A percentile compares a stretch with the other conserved stretches of the same genome.
Conservation (phyloP, 2,888 invertebrate species). For the Agapetus fuscipes region DNA sequence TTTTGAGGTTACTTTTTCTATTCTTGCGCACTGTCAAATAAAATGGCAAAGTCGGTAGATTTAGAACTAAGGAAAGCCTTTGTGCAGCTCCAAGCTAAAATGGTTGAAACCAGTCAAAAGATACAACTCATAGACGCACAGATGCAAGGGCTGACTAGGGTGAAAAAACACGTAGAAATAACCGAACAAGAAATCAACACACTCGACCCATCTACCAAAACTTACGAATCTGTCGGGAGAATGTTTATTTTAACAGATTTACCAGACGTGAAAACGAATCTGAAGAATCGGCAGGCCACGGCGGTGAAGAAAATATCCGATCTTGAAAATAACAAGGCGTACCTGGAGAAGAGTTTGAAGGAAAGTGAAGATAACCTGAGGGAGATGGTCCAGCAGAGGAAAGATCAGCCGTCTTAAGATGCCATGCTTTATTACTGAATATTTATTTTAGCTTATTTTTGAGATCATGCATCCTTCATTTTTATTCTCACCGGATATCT, state of each 20-base stretch:
- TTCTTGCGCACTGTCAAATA: too few species aligned
- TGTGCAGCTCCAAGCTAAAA: constrained; percentile 69
- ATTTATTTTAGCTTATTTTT: too few species aligned
- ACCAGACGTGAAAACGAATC: constrained; percentile 50
- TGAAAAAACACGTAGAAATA: constrained; percentile 59
- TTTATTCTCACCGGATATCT: too few species aligned
- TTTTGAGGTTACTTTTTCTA: too few species aligned
- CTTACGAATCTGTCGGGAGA: constrained; percentile 74
- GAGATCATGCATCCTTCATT: too few species aligned
- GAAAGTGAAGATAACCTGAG: constrained; percentile 79
- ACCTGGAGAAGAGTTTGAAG: constrained; percentile 70
- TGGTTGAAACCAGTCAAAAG: constrained; percentile 72
- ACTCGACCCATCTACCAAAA: constrained; percentile 55
- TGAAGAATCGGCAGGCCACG: constrained; percentile 47
- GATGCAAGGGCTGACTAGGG: constrained; percentile 57
- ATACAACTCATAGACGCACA: constrained; percentile 69
- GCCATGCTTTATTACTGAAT: too few species aligned
- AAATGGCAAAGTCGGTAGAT: constrained; percentile 45
- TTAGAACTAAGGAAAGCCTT: constrained; percentile 64
- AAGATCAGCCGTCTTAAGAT: constrained; percentile 34
- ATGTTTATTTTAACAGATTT: constrained; percentile 71
- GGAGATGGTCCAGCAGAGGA: constrained; percentile 68
- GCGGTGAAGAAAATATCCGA: constrained; percentile 60
- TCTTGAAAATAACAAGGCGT: constrained; percentile 65
- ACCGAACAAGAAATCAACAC: constrained; percentile 56